Evolutionary conservation across 2,113 vertebrate species (phyloP), one percentile per base, ranked within the genome.

Genomic region (Beaufortia kweichowensis): DNA sequence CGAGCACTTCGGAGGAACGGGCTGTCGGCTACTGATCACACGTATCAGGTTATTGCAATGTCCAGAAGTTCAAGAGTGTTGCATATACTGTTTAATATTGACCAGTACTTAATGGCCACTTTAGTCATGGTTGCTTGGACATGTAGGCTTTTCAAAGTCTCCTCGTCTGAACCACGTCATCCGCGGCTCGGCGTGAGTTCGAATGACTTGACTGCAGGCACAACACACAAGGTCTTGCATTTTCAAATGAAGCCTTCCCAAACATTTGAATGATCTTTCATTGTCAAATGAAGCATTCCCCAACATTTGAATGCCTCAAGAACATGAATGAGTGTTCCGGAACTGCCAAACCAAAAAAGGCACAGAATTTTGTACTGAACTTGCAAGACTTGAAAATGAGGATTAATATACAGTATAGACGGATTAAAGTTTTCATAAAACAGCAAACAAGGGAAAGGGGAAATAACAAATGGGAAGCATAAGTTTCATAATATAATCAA

Each of bases 231-330:
- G 48, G 12, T 26, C 31, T 71, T 69, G 35, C 19, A 41, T 71
- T 57, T 24, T 57, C 68, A 57, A 71, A 71, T 71, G 33, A 71
- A 57, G 68, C 39, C 4, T n/a, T 41, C 7, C 23, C 15, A 39
- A 57, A 71, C 11, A 71, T 71, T 71, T 71, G 68, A 71, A 55
- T 71, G 7, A 31, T 11, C n/a, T 56, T 70, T 70, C 2, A 70
- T 70, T 55, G 29, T 17, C 67, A 70, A 70, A 70, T 70, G 29
- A 55, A 23, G 48, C 1, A 1, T 35, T 56, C 50, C 50, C 14
- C 41, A 70, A 35, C 12, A 70, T 70, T 70, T 70, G 67, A 56
- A 70, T 70, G 67, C 67, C 21, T 70, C 15, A 39, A 56, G 50
- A 35, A 50, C 43, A 6, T 50, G 46, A 68, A 21, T 31, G 26